phyloP scores from a whole-genome alignment of 2,888 invertebrate genomes.

The Epistrophella euchroma region DNA sequence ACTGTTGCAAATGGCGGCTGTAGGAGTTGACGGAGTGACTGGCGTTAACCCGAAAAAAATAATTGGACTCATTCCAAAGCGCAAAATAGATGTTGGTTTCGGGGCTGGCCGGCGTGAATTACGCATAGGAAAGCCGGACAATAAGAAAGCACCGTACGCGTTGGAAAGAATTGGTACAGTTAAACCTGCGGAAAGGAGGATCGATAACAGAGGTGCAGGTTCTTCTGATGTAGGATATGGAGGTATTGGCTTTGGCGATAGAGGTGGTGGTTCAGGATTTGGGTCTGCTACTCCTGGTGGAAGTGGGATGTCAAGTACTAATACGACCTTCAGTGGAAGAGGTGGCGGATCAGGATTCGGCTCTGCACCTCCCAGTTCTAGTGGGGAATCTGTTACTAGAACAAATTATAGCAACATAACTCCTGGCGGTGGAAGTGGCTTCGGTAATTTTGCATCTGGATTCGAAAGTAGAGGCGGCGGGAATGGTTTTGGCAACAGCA shows the following conservation, averaged over 20 bases:
- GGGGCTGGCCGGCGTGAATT: background rate
- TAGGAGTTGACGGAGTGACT: background rate
- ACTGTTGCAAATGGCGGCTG: slow-evolving; percentile 89
- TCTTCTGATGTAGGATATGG: background rate
- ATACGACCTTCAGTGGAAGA: slow-evolving; percentile 1
- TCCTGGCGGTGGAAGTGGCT: slow-evolving; percentile 70
- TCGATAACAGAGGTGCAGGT: background rate
- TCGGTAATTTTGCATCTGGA: slow-evolving; percentile 59
- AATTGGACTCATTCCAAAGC: background rate
- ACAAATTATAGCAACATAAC: slow-evolving; percentile 46
- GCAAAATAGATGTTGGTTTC: background rate
- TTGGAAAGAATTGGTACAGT: background rate
- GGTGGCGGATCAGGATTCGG: slow-evolving; percentile 27
- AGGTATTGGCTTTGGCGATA: background rate
- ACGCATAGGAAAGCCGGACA: background rate
- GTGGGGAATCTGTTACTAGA: background rate
- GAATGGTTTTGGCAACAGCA: slow-evolving; percentile 76
- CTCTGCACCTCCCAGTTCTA: background rate
- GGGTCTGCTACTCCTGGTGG: background rate
- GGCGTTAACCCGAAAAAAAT: background rate
- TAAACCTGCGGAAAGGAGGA: background rate
- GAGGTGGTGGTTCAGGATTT: slow-evolving; percentile 9
- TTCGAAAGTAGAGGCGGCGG: slow-evolving; percentile 40
- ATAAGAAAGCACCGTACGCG: background rate
- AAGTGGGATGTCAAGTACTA: background rate